Conservation (phyloP, 2,888 invertebrate genomes). For the Hypercompe scribonia region DNA sequence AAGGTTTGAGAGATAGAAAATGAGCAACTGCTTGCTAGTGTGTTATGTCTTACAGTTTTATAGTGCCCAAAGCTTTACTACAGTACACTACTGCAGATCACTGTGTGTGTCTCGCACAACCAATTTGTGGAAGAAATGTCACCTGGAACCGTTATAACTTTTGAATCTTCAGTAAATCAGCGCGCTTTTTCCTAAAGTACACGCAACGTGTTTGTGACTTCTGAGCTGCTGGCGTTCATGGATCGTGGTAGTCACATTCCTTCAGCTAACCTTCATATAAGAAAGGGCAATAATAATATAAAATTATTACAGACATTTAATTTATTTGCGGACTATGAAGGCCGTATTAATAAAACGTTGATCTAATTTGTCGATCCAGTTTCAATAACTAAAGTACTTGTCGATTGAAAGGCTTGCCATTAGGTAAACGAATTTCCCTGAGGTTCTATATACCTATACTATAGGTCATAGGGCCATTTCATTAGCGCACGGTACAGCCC, state of each 20-base stretch:
- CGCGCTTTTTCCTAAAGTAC: no score
- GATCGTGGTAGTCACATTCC: no score
- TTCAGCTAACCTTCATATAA: neutral
- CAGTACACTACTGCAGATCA: no score
- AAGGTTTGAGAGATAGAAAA: neutral
- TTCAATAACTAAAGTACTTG: conserved; percentile 7
- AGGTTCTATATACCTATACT: neutral
- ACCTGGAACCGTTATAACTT: no score
- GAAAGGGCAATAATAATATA: neutral
- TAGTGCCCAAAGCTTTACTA: neutral
- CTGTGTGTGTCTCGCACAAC: no score
- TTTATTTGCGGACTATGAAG: neutral
- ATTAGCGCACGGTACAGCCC: neutral
- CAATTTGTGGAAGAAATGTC: no score
- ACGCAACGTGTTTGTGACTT: no score
- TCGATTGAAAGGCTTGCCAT: conserved; percentile 4
- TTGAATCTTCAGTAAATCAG: no score
- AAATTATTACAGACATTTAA: neutral
- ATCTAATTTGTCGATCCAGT: neutral
- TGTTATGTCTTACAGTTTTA: neutral
- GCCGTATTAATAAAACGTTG: neutral
- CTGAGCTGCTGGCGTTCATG: no score
- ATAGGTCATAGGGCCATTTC: neutral
- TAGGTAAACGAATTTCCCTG: conserved; percentile 7
- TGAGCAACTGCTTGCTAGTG: neutral